phyloP scores from a whole-genome alignment of 2,888 invertebrate species.

The Drosophila pseudotakahashii region DNA sequence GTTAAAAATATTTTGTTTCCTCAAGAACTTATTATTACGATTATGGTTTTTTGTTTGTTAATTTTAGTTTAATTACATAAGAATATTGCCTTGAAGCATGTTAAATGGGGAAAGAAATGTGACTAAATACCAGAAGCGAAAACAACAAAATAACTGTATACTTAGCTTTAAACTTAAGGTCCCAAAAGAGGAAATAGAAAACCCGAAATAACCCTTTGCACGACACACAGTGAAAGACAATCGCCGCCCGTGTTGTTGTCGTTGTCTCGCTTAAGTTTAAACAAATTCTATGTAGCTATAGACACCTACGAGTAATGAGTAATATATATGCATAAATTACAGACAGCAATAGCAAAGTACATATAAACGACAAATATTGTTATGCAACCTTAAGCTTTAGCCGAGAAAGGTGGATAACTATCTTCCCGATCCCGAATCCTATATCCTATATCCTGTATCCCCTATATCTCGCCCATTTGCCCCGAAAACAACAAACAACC shows the following conservation, averaged over 20 bases:
- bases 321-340: slow-evolving; percentile 17
- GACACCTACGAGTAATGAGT: slow-evolving; percentile 8
- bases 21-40: slow-evolving; percentile 11
- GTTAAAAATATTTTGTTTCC: slow-evolving; percentile 13
- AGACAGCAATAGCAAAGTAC: slow-evolving; percentile 29
- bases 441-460: background rate
- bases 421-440: background rate
- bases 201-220: slow-evolving; percentile 1
- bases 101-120: slow-evolving; percentile 12
- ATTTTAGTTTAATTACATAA: slow-evolving; percentile 3
- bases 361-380: slow-evolving; percentile 25
- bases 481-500: background rate
- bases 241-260: slow-evolving; percentile 54
- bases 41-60: slow-evolving; percentile 8
- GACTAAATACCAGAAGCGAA: slow-evolving; percentile 5
- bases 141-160: slow-evolving; percentile 37
- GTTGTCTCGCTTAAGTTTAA: slow-evolving; percentile 33
- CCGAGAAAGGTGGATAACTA: slow-evolving; percentile 5
- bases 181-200: background rate
- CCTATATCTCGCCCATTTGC: background rate
- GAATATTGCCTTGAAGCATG: slow-evolving; percentile 13
- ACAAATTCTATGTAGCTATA: slow-evolving; percentile 26
- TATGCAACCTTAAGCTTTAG: slow-evolving; percentile 17
- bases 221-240: slow-evolving; percentile 53
- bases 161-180: slow-evolving; percentile 30